Percentiles rank a stretch among this genome's conserved stretches.
Conservation (phyloP, 2,113 vertebrate genomes). For the Pogonocichla stellata region DNA sequence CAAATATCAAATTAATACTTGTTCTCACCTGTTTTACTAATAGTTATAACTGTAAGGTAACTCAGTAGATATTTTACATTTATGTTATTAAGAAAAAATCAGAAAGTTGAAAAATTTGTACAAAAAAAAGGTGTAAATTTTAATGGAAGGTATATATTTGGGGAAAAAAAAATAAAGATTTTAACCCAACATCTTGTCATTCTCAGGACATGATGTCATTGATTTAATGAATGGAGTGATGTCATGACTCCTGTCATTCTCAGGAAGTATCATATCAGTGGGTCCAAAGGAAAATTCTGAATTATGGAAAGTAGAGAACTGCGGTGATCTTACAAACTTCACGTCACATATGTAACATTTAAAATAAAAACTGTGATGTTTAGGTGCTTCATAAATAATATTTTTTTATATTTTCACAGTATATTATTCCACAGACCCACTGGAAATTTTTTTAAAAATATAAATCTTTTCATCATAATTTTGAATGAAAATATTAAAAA, state of each 20-base stretch:
- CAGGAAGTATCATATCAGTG: rapidly evolving
- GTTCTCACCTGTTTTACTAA: not conserved
- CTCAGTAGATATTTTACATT: not conserved
- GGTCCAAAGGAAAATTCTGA: not conserved
- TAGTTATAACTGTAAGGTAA: not conserved
- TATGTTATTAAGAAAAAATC: not conserved
- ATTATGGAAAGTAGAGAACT: not conserved
- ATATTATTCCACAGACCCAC: not conserved
- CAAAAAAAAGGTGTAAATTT: not conserved
- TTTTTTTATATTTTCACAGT: not conserved
- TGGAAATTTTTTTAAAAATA: not conserved
- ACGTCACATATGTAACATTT: not conserved
- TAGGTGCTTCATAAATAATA: not conserved
- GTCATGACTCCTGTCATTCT: not conserved
- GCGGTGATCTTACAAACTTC: not conserved
- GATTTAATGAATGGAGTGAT: no score
- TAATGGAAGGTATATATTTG: not conserved
- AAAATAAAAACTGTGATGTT: not conserved
- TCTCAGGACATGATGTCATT: not conserved
- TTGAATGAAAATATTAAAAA: not conserved
- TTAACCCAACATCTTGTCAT: not conserved
- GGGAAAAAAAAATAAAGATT: not conserved
- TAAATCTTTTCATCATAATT: not conserved
- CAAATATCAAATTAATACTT: not conserved
- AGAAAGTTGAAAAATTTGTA: not conserved